These are phyloP conservation scores for Mohoua ochrocephala DNA, from an alignment of 2,113 vertebrate genomes.

Conservation along the genomic window DNA sequence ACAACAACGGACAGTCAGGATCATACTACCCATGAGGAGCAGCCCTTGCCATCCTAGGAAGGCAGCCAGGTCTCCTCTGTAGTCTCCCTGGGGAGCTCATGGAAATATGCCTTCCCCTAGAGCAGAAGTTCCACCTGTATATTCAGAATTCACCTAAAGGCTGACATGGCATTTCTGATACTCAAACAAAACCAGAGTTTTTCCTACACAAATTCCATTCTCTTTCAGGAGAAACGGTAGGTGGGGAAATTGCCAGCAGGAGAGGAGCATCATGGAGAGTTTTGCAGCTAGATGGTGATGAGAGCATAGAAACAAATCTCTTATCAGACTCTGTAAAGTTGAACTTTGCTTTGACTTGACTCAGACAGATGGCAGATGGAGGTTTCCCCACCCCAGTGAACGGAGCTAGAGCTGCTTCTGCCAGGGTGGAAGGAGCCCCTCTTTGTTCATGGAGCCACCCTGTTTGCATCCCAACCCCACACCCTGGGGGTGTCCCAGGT, in stretches of 20 bases:
- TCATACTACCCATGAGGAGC: neutral
- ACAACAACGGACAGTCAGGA: neutral
- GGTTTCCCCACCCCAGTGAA: neutral
- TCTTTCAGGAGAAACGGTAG: neutral
- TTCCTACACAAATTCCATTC: neutral
- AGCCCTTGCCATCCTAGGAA: neutral
- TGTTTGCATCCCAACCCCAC: neutral
- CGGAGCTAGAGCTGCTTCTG: neutral
- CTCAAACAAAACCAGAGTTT: neutral
- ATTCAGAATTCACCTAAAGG: neutral
- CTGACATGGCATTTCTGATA: neutral
- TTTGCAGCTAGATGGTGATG: rapidly evolving
- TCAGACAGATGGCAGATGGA: neutral
- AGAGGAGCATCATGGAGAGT: neutral
- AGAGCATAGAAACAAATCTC: neutral
- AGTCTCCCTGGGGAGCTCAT: neutral
- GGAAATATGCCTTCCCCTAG: neutral
- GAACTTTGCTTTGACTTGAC: neutral
- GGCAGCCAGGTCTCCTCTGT: neutral
- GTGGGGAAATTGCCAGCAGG: neutral
- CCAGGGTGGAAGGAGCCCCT: neutral
- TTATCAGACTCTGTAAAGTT: neutral
- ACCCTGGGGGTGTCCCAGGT: neutral
- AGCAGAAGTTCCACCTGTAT: neutral
- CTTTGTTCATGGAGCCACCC: neutral